Percentiles rank a stretch among this genome's conserved stretches.
These are phyloP conservation scores for Chionodraco myersi DNA, from an alignment of 2,113 vertebrate species.

Conservation along the genomic window DNA sequence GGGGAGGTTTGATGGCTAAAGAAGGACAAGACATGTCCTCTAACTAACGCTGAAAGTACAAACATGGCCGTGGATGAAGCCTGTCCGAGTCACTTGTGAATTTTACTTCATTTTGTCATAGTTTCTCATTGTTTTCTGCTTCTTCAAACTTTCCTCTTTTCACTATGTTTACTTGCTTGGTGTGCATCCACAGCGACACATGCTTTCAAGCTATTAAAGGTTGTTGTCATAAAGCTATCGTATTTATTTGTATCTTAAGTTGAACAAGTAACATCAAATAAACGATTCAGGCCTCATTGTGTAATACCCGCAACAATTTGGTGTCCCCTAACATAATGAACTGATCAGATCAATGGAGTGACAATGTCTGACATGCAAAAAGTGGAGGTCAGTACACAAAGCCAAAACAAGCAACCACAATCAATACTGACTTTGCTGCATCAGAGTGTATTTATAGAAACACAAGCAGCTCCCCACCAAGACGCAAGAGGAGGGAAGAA, in stretches of 20 bases:
- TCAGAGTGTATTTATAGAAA: constrained; percentile 73
- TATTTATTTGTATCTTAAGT: too few species aligned
- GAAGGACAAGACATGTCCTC: constrained; percentile 40
- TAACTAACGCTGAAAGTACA: constrained; percentile 31
- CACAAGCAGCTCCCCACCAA: constrained; percentile 47
- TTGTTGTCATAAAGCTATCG: background rate
- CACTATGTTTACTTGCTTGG: background rate
- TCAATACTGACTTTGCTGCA: constrained; percentile 65
- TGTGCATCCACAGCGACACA: background rate
- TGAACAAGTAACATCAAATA: background rate
- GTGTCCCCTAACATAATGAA: constrained; percentile 16
- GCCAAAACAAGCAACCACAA: constrained; percentile 66
- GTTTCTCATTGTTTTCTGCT: constrained; percentile 8
- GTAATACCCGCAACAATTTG: background rate
- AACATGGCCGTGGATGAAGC: constrained; percentile 29
- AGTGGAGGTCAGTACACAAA: constrained; percentile 57
- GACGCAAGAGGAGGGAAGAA: constrained; percentile 23
- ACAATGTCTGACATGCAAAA: constrained; percentile 46
- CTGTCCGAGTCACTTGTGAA: constrained; percentile 27
- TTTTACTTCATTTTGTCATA: constrained; percentile 11
- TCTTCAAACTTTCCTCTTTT: constrained; percentile 22
- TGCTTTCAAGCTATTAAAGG: background rate
- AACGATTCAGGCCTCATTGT: background rate
- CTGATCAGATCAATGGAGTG: constrained; percentile 45
- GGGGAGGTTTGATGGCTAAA: constrained; percentile 30